phyloP scores from a whole-genome alignment of 2,113 vertebrate genomes.

The Perccottus glenii region DNA sequence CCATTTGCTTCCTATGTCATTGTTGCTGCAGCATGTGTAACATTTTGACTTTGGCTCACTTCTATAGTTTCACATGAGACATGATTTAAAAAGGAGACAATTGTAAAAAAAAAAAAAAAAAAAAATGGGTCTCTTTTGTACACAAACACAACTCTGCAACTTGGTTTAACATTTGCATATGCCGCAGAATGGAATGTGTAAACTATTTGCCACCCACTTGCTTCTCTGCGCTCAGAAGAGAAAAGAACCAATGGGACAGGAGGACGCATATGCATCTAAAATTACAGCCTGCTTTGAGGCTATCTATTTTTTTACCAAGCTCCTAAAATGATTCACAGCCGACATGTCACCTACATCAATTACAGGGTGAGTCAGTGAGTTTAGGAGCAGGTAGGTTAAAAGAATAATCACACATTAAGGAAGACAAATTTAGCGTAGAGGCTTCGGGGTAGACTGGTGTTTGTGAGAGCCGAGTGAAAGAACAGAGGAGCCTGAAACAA shows the following conservation, averaged over 20 bases:
- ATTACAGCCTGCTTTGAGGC: neutral
- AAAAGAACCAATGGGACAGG: neutral
- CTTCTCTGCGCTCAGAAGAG: neutral
- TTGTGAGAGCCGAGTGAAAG: neutral
- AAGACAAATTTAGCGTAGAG: neutral
- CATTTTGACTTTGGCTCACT: constrained; percentile 7
- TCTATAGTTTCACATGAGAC: constrained; percentile 1
- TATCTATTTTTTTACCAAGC: neutral
- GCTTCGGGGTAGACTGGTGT: neutral
- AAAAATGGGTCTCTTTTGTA: neutral
- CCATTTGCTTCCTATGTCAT: constrained; percentile 6
- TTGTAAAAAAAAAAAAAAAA: neutral
- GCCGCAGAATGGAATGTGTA: constrained; percentile 6
- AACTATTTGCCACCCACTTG: neutral
- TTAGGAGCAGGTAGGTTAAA: constrained; percentile 15
- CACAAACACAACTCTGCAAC: neutral
- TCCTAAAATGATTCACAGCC: constrained; percentile 8
- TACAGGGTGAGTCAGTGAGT: constrained; percentile 20
- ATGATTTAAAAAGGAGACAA: constrained; percentile 4
- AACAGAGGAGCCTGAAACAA: no score
- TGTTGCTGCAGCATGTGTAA: constrained; percentile 9
- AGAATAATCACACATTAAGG: constrained; percentile 18
- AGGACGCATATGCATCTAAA: neutral
- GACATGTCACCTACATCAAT: constrained; percentile 8
- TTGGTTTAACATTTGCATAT: constrained; percentile 1